These are phyloP conservation scores for Hetaerina americana DNA, from an alignment of 1,140 invertebrate genomes.

Conservation along the genomic window DNA sequence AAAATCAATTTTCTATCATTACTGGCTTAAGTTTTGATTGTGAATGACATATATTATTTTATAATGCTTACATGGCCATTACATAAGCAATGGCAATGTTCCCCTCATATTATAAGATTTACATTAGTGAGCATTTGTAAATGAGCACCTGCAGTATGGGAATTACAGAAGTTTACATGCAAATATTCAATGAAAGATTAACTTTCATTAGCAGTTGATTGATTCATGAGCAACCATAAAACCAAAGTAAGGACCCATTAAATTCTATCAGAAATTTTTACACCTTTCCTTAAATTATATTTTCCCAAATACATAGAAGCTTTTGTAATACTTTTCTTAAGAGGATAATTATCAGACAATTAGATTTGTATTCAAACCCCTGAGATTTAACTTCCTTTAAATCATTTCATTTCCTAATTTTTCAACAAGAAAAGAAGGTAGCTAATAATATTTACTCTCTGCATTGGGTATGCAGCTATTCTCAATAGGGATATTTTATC, in stretches of 20 bases:
- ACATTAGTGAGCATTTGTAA: background rate
- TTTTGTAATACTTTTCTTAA: background rate
- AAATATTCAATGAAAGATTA: no score
- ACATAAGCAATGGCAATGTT: no score
- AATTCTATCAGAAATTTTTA: no score
- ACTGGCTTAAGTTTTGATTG: no score
- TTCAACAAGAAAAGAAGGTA: background rate
- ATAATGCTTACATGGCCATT: no score
- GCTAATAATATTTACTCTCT: background rate
- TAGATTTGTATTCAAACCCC: constrained; percentile 9
- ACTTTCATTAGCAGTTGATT: no score
- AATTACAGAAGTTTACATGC: no score
- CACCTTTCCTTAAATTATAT: background rate
- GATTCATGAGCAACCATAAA: background rate
- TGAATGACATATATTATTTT: no score
- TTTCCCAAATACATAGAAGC: background rate
- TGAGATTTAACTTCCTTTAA: constrained; percentile 12
- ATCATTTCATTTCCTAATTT: background rate
- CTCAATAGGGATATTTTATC: background rate
- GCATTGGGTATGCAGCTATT: background rate
- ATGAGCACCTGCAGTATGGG: background rate
- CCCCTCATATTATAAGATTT: no score
- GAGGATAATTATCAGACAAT: constrained; percentile 1
- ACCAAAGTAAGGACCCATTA: background rate
- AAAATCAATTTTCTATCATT: no score